Evolutionary conservation across 2,888 invertebrate genomes (phyloP), one percentile per base, ranked within the genome.

Genomic region (Xestia rhomboidea): DNA sequence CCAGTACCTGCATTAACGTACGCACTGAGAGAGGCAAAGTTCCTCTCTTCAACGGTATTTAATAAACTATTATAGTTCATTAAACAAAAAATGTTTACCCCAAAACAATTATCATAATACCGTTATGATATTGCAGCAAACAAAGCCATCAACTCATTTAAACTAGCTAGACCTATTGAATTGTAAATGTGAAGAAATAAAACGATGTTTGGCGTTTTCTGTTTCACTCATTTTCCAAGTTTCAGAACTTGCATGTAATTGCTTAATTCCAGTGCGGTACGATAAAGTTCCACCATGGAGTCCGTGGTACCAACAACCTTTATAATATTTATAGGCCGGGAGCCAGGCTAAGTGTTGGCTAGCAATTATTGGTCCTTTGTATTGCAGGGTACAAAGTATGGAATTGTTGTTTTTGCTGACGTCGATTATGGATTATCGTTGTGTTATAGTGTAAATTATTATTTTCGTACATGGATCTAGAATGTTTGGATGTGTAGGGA

Each of bases 211-310:
- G 93, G 92, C 89, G 91, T 94, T 94, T 94, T 93, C 93, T 93
- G 92, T 93, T 93, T 93, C 91, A 91, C 89, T 89, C 89, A 90
- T 90, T 91, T 90, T 89, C 87, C 91, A 94, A 95, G 93, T 94
- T 95, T 90, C 91, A 90, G 90, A 90, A 93, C 91, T 94, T 94
- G 93, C 94, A 94, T 95, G 93, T 95, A 94, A 95, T 95, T 95
- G 94, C 94, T 94, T 94, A 94, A 95, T 94, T 93, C 91, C 91
- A 93, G 88, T 91, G 93, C 92, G 90, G 92, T 84, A 90, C 90
- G 91, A 89, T 90, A 91, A 94, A 94, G 89, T 95, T 94, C 75
- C 83, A 10, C 64, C 64, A 64, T 41, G 64, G 64, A 64, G n/a
- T 84, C 87, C 79, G 84, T 73, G 80, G 83, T 74, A 88, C 88